Conservation (phyloP, 1,140 invertebrate genomes). For the Listronotus oregonensis region DNA sequence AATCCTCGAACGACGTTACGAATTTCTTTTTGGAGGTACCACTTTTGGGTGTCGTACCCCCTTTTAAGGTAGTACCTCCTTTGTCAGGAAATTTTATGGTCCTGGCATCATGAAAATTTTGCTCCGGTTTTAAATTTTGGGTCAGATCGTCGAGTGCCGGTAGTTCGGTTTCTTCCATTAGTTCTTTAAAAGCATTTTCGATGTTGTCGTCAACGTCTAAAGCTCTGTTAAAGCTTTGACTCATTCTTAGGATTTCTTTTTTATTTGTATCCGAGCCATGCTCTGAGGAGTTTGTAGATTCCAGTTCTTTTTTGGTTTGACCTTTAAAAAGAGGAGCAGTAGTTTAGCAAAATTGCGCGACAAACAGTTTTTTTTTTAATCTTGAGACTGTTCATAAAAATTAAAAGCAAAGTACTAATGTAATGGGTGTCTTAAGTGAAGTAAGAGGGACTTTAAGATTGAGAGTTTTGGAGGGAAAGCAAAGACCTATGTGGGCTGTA, state of each 20-base stretch:
- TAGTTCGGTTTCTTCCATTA: constrained; percentile 62
- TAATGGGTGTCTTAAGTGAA: too few species aligned
- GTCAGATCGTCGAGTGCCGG: constrained; percentile 58
- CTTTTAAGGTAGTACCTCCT: constrained; percentile 41
- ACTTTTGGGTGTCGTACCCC: constrained; percentile 36
- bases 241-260: constrained; percentile 26
- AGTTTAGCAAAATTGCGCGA: too few species aligned
- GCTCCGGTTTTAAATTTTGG: constrained; percentile 42
- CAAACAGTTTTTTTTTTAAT: too few species aligned
- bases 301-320: neutral
- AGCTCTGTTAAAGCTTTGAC: constrained; percentile 15
- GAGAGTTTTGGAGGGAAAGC: too few species aligned
- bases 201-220: constrained; percentile 53
- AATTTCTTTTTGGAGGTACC: constrained; percentile 50
- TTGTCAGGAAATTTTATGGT: constrained; percentile 54
- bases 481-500: too few species aligned
- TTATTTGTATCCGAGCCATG: constrained; percentile 7
- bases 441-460: too few species aligned
- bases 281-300: neutral
- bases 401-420: too few species aligned
- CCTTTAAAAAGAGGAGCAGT: neutral
- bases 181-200: constrained; percentile 60
- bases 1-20: constrained; percentile 53
- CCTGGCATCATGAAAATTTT: constrained; percentile 50
- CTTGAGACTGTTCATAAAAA: too few species aligned